A percentile compares a stretch with the other conserved stretches of the same genome.
These are phyloP conservation scores for Branchellion lobata DNA, from an alignment of 2,888 invertebrate species.

Conservation along the genomic window DNA sequence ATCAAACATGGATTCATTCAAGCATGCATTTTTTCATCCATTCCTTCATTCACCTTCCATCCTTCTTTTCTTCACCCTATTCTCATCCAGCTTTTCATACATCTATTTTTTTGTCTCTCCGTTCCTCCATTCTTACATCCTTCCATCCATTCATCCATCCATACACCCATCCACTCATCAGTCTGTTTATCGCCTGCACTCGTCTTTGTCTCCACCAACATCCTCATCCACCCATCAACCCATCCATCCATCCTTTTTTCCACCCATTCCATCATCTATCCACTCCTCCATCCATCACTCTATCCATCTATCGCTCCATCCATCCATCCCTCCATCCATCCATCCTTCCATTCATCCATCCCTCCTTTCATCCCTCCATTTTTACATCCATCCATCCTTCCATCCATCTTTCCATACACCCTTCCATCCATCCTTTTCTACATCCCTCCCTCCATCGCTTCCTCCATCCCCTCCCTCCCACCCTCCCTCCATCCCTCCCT, in stretches of 20 bases:
- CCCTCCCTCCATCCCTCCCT: not conserved
- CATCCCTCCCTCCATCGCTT: conserved; percentile 1
- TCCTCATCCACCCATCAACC: too few species aligned
- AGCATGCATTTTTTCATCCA: too few species aligned
- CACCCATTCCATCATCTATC: not conserved
- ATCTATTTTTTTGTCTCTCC: too few species aligned
- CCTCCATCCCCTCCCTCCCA: not conserved
- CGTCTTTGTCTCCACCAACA: too few species aligned
- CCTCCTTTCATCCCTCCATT: not conserved
- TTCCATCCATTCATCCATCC: not conserved
- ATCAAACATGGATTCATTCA: too few species aligned
- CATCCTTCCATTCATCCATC: not conserved
- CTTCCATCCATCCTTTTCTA: not conserved
- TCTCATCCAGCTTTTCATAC: too few species aligned
- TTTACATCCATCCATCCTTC: not conserved
- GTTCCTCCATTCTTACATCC: conserved; percentile 1
- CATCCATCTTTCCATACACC: conserved; percentile 1
- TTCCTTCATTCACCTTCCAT: too few species aligned
- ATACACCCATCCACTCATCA: not conserved
- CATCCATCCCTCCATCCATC: too few species aligned
- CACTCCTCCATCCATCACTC: not conserved
- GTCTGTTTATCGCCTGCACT: too few species aligned
- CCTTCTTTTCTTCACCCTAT: too few species aligned
- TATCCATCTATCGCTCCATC: too few species aligned
- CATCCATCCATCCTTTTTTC: not conserved